Evolutionary conservation across 2,888 invertebrate species (phyloP), one percentile per base, ranked within the genome.

Genomic region (Metopia argyrocephala): DNA sequence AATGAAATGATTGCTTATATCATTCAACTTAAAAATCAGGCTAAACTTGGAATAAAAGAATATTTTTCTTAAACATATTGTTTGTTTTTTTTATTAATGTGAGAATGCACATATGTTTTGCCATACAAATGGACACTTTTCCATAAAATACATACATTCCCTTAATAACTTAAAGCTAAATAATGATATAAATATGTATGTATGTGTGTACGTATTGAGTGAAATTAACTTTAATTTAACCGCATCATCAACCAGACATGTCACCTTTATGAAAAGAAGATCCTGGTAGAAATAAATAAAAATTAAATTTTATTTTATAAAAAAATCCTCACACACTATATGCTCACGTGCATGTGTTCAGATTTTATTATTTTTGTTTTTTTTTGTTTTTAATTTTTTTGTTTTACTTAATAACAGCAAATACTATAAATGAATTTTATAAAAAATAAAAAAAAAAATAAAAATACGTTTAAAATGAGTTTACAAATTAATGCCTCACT

Each of bases 401-500:
- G n/a, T n/a, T n/a, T n/a, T n/a, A n/a, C n/a, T n/a, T n/a, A 38
- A 59, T 20, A 31, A 59, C 7, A 38, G 25, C 45, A 38, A 70
- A 31, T 25, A 31, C 12, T 12, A 38, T 23, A 57, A 73, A 28
- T 38, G 31, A 31, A 68, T 61, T 45, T 45, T 45, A 31, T 74
- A 46, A 28, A 66, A 38, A 5, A 4, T 25, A n/a, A 65, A 20
- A 15, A 45, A 54, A 18, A 38, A 61, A 50, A 61, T 3, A 52
- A 65, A 27, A 54, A 52, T 46, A 69, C 48, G 31, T 64, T 76
- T 73, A 54, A 78, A 81, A 78, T 66, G 54, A 78, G 78, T 78
- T 75, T 78, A 76, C 78, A 88, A 87, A 87, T 88, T 88, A 88
- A 88, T 86, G 89, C 86, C 85, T 86, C 85, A 86, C 84, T 88